phyloP scores from a whole-genome alignment of 2,113 vertebrate genomes.

The Macquaria ambigua region DNA sequence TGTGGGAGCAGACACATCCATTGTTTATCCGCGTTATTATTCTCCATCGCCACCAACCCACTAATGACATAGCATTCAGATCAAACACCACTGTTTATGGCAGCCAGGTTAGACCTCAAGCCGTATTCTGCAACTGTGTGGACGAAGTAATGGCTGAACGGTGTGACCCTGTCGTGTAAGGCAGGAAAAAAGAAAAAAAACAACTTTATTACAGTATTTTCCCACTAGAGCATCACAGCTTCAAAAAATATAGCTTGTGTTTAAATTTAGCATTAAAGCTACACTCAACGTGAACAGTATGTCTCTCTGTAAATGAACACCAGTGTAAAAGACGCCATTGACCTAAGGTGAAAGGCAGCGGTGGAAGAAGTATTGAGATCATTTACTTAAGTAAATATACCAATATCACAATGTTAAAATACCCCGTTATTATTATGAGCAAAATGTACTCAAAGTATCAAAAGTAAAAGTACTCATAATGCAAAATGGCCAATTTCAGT shows the following conservation, averaged over 20 bases:
- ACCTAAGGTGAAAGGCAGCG: background rate
- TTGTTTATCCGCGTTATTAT: conserved; percentile 67
- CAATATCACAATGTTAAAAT: background rate
- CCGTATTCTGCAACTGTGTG: conserved; percentile 20
- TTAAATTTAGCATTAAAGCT: background rate
- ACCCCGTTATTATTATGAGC: too few species aligned
- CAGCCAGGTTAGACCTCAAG: conserved; percentile 16
- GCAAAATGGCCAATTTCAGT: too few species aligned
- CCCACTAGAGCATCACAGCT: background rate
- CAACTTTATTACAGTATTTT: background rate
- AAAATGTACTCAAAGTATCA: too few species aligned
- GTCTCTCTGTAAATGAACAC: background rate
- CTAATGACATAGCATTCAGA: conserved; percentile 59
- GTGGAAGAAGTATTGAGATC: background rate
- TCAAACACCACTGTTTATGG: conserved; percentile 55
- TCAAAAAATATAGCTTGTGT: background rate
- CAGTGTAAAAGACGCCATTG: background rate
- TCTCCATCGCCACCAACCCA: conserved; percentile 48
- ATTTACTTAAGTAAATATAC: background rate
- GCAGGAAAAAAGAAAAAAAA: background rate
- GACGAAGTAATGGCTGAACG: conserved; percentile 33
- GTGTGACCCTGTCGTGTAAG: background rate
- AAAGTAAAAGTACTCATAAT: too few species aligned
- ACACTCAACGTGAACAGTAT: background rate
- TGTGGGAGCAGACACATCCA: conserved; percentile 50